These are phyloP conservation scores for Drosophila atripex DNA, from an alignment of 2,888 invertebrate genomes.

Conservation along the genomic window DNA sequence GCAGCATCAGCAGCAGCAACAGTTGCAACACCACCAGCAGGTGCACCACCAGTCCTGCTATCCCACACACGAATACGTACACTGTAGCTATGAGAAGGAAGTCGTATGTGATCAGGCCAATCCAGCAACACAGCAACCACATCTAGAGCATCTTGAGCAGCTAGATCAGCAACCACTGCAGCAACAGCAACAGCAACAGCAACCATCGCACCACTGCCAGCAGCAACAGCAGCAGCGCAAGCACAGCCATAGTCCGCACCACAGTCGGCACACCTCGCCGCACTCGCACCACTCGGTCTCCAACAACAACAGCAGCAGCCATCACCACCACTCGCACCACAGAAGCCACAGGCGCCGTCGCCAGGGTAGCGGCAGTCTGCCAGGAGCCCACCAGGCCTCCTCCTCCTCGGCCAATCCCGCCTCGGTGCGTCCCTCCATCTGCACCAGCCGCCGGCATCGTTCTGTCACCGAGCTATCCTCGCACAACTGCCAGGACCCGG, in stretches of 20 bases:
- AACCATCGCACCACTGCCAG: slow-evolving; percentile 49
- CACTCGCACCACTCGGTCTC: slow-evolving; percentile 58
- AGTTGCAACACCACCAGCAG: slow-evolving; percentile 36
- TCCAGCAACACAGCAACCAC: slow-evolving; percentile 14
- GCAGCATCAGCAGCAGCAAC: slow-evolving; percentile 50
- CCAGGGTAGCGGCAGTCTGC: slow-evolving; percentile 72
- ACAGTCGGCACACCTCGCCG: slow-evolving; percentile 74
- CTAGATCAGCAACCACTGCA: slow-evolving; percentile 58
- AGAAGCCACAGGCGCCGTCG: slow-evolving; percentile 67
- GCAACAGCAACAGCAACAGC: slow-evolving; percentile 39
- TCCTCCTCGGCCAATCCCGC: slow-evolving; percentile 44
- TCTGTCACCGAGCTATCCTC: slow-evolving; percentile 83
- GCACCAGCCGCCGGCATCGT: slow-evolving; percentile 81
- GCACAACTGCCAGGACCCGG: slow-evolving; percentile 79
- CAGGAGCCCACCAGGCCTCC: slow-evolving; percentile 65
- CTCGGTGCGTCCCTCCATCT: slow-evolving; percentile 46
- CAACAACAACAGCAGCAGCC: slow-evolving; percentile 20
- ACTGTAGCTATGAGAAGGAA: slow-evolving; percentile 83
- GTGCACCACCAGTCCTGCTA: slow-evolving; percentile 63
- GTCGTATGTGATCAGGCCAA: slow-evolving; percentile 83
- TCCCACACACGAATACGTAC: slow-evolving; percentile 80
- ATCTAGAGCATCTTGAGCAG: neutral
- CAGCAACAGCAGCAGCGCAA: slow-evolving; percentile 58
- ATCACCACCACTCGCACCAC: slow-evolving; percentile 61
- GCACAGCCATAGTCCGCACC: slow-evolving; percentile 69